Conservation (phyloP, 2,888 invertebrate species). For the Cheilosia impressa region DNA sequence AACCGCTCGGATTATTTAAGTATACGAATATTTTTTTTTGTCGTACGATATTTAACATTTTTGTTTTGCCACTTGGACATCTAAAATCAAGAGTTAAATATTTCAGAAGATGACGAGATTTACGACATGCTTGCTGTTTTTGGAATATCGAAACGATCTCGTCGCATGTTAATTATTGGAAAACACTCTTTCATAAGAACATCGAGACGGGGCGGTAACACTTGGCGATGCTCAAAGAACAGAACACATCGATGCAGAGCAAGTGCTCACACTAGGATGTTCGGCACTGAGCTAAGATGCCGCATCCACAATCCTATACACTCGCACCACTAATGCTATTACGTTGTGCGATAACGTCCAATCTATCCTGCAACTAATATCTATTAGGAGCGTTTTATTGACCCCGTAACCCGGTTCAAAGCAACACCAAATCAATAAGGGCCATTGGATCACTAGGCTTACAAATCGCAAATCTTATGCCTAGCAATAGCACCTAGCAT, state of each 20-base stretch:
- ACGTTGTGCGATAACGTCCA: background rate
- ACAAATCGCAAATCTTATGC: no score
- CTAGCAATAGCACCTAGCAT: no score
- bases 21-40: no score
- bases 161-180: slow-evolving; percentile 29
- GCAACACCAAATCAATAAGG: no score
- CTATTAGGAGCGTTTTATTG: background rate
- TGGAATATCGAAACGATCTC: slow-evolving; percentile 28
- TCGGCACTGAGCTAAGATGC: slow-evolving; percentile 17
- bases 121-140: slow-evolving; percentile 23
- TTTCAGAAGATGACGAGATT: slow-evolving; percentile 18
- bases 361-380: background rate
- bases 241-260: slow-evolving; percentile 24
- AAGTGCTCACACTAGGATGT: slow-evolving; percentile 23
- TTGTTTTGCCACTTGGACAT: background rate
- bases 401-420: background rate
- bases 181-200: slow-evolving; percentile 14
- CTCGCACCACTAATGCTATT: slow-evolving; percentile 1
- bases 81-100: background rate
- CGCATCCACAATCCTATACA: slow-evolving; percentile 10
- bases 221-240: slow-evolving; percentile 40
- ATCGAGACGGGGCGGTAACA: slow-evolving; percentile 1
- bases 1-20: no score
- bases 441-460: no score
- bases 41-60: background rate